Evolutionary conservation across 2,113 vertebrate genomes (phyloP).

Genomic region (Glaucomys volans): DNA sequence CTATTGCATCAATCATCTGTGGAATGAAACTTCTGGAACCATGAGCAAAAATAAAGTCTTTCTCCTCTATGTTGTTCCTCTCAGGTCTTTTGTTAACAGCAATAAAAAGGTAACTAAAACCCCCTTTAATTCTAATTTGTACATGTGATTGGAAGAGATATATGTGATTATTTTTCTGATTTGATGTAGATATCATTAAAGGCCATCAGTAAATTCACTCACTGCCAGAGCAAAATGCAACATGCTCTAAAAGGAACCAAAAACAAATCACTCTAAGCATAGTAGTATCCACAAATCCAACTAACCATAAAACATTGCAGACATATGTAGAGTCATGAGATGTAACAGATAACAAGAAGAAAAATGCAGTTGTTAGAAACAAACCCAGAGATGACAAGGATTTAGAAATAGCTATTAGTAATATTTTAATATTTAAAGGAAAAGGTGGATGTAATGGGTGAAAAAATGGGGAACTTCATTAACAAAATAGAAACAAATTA

Average conservation of each 20-base stretch:
- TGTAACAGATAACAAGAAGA: neutral
- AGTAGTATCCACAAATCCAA: neutral
- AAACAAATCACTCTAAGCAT: neutral
- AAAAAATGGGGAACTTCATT: neutral
- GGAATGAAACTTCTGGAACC: too few relatives aligned
- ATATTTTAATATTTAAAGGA: neutral
- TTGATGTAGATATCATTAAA: constrained; percentile 15
- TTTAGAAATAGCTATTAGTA: neutral
- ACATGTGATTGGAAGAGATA: constrained; percentile 89
- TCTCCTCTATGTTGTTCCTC: too few relatives aligned
- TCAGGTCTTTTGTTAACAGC: too few relatives aligned
- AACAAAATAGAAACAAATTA: neutral
- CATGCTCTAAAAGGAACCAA: neutral
- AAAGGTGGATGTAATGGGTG: neutral
- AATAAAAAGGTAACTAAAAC: neutral
- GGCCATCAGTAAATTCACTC: neutral
- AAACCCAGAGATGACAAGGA: neutral
- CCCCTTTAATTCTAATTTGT: constrained; percentile 69
- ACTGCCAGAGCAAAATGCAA: neutral
- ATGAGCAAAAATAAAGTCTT: too few relatives aligned
- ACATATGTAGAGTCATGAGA: neutral
- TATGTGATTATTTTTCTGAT: constrained; percentile 84
- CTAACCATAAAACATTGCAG: neutral
- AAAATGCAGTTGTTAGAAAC: neutral
- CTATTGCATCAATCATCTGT: too few relatives aligned